phyloP scores from a whole-genome alignment of 2,113 vertebrate genomes.

The Hymenochirus boettgeri region DNA sequence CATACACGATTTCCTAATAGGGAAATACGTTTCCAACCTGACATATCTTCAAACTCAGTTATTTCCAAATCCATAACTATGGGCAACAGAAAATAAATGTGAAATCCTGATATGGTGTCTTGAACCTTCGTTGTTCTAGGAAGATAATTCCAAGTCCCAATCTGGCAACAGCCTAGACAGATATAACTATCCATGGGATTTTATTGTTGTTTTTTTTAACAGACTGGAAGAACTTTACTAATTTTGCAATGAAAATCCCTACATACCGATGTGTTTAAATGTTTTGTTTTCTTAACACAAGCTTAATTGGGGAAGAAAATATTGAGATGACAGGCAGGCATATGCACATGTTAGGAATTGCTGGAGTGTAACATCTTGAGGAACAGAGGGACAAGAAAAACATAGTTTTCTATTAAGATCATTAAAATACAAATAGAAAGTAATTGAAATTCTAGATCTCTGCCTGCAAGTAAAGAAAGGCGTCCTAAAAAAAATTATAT shows the following conservation, averaged over 20 bases:
- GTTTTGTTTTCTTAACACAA: neutral
- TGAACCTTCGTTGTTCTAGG: too few relatives aligned
- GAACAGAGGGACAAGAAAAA: neutral
- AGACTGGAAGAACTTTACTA: neutral
- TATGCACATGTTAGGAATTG: neutral
- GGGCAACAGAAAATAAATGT: too few relatives aligned
- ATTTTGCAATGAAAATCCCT: neutral
- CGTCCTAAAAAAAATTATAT: neutral
- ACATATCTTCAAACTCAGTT: neutral
- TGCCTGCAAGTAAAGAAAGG: neutral
- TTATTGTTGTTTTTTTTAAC: too few relatives aligned
- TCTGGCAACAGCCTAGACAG: too few relatives aligned
- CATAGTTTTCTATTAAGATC: neutral
- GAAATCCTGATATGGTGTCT: too few relatives aligned
- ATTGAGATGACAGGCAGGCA: neutral
- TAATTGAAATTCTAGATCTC: neutral
- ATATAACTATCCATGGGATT: neutral
- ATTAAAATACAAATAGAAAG: neutral
- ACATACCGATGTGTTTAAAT: neutral
- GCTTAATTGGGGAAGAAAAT: constrained; percentile 4
- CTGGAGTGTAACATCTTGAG: neutral
- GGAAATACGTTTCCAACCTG: neutral
- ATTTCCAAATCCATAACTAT: neutral
- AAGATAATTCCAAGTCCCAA: too few relatives aligned
- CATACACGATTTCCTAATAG: neutral